phyloP scores from a whole-genome alignment of 1,140 invertebrate genomes.

The Brachionus paranguensis region DNA sequence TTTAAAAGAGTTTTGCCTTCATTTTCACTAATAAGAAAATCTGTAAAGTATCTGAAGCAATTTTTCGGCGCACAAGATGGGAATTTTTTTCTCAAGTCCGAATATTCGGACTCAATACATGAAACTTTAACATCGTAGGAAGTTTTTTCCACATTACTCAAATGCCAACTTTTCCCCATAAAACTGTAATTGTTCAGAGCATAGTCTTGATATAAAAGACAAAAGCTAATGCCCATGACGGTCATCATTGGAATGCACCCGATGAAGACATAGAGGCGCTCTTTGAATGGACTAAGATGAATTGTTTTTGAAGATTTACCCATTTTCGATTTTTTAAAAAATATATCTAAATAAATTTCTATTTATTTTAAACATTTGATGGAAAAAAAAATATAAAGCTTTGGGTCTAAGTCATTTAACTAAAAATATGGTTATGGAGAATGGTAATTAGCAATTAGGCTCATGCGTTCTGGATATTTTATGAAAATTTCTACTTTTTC shows the following conservation, averaged over 20 bases:
- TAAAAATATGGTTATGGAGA: neutral
- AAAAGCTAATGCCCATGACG: neutral
- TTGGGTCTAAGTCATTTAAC: neutral
- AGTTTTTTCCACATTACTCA: conserved; percentile 30
- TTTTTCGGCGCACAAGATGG: neutral
- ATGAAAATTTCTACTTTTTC: neutral
- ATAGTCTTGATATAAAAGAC: neutral
- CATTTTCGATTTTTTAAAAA: neutral
- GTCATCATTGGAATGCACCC: neutral
- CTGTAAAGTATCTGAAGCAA: conserved; percentile 22
- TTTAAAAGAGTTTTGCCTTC: neutral
- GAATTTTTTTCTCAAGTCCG: neutral
- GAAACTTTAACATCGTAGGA: neutral
- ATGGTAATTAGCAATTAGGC: neutral
- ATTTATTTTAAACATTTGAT: neutral
- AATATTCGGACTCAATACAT: neutral
- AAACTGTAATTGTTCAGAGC: neutral
- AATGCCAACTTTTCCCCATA: conserved; percentile 8
- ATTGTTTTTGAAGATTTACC: neutral
- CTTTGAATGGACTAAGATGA: neutral
- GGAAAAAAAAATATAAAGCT: neutral
- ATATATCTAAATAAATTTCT: neutral
- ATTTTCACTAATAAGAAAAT: neutral
- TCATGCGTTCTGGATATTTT: neutral
- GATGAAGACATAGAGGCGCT: neutral